Evolutionary conservation across 2,113 vertebrate genomes (phyloP), one percentile per base, ranked within the genome.

Genomic region (Daubentonia madagascariensis): DNA sequence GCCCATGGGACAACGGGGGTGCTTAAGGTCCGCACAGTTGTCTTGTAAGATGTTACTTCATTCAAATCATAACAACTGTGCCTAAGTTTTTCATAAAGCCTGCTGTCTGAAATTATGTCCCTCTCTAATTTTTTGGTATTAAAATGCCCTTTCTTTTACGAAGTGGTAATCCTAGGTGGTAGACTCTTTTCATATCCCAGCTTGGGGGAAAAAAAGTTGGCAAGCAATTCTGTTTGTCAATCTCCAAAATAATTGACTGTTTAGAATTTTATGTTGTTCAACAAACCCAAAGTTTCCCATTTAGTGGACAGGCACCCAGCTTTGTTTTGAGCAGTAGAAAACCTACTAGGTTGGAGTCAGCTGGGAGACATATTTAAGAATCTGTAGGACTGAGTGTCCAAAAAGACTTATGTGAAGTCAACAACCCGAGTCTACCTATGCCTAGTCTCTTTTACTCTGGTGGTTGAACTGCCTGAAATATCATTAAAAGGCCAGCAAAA

Each of bases 61-160:
- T 59, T 83, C 25, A 40, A n/a, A 43, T 76, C 43, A 18, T 1
- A 85, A 17, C 23, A 76, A 63, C 25, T 10, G 40, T 72, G 30
- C 52, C 32, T 48, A 57, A 65, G 32, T 52, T 89, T 80, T 78
- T 78, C 52, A 70, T 48, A 70, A 83, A 76, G 50, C 18, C n/a
- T 54, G 1, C 8, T 48, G 79, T 18, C 50, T 80, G 54, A 7
- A 80, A 52, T 91, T 45, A 85, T 50, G 12, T 50, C 37, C 80
- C 25, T 83, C 70, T 20, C 68, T 65, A 50, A 32, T 8, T 32
- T 90, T 68, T 63, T 25, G 37, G 63, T 32, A 80, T 61, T 52
- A 94, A 94, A 89, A 86, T 87, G 72, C n/a, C 18, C 59, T 80
- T 86, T 92, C 48, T 89, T 85, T 88, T 63, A 85, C 32, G 35